A percentile compares a stretch with the other conserved stretches of the same genome.
Evolutionary conservation across 2,888 invertebrate species (phyloP).

Genomic region (Sphaerophoria rueppellii): DNA sequence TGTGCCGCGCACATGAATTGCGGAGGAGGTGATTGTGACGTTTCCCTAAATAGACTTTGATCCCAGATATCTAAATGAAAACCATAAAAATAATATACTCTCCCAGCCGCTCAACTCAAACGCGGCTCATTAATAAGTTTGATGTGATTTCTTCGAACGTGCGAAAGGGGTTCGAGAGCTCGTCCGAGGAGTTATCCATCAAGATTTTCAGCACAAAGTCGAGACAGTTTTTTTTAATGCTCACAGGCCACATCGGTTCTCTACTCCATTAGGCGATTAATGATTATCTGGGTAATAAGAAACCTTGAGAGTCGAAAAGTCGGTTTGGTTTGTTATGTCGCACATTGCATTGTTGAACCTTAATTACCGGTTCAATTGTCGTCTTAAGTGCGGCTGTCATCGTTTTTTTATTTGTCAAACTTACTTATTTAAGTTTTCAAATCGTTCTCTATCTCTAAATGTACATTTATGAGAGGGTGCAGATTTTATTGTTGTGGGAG

Average conservation of each 20-base stretch:
- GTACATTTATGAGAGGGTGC: constrained; percentile 19
- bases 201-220: constrained; percentile 41
- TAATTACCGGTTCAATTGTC: constrained; percentile 63
- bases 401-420: constrained; percentile 43
- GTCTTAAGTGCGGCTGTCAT: constrained; percentile 64
- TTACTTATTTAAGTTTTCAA: constrained; percentile 12
- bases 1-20: constrained; percentile 25
- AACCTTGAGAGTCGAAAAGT: constrained; percentile 48
- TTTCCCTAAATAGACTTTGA: constrained; percentile 52
- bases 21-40: constrained; percentile 63
- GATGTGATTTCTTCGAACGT: constrained; percentile 52
- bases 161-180: constrained; percentile 2
- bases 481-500: constrained; percentile 60
- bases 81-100: constrained; percentile 27
- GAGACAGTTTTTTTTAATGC: constrained; percentile 46
- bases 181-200: constrained; percentile 62
- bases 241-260: constrained; percentile 14
- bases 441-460: neutral
- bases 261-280: constrained; percentile 39
- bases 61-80: constrained; percentile 14
- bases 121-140: constrained; percentile 34
- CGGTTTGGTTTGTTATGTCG: constrained; percentile 26
- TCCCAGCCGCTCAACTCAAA: neutral
- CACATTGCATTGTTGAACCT: constrained; percentile 48
- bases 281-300: constrained; percentile 39